Conservation (phyloP, 2,113 vertebrate genomes). For the Cyphomyrus plagiostoma region DNA sequence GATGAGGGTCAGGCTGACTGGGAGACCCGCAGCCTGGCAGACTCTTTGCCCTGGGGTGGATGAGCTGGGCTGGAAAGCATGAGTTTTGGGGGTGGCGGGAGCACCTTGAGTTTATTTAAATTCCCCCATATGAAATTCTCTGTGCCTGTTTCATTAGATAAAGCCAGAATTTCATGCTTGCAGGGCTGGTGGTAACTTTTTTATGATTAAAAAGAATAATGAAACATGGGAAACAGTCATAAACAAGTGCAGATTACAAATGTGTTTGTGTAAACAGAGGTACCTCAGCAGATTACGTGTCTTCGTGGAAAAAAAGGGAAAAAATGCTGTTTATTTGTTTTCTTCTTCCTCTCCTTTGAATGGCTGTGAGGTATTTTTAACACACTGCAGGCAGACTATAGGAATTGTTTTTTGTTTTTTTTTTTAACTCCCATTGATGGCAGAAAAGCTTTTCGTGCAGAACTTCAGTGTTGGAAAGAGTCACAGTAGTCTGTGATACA, state of each 20-base stretch:
- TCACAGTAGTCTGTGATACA: neutral
- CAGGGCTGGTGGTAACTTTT: neutral
- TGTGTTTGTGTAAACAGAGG: slow-evolving; percentile 6
- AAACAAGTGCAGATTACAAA: slow-evolving; percentile 5
- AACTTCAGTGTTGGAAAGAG: neutral
- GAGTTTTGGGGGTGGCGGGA: neutral
- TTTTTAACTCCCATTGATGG: neutral
- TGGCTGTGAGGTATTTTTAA: neutral
- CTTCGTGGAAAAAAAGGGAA: neutral
- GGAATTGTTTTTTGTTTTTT: neutral
- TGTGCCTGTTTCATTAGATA: slow-evolving; percentile 10
- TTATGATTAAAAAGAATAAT: slow-evolving; percentile 5
- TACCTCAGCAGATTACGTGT: neutral
- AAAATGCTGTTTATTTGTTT: neutral
- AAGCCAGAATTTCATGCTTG: neutral
- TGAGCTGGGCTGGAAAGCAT: neutral
- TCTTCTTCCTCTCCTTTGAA: neutral
- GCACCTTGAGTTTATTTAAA: neutral
- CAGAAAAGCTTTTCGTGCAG: neutral
- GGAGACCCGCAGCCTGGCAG: slow-evolving; percentile 14
- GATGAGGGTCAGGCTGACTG: neutral
- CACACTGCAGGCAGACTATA: neutral
- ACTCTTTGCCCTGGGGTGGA: neutral
- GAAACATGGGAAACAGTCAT: neutral
- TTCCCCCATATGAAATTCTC: slow-evolving; percentile 4